phyloP scores from a whole-genome alignment of 2,113 vertebrate genomes.

The Oncorhynchus masou region DNA sequence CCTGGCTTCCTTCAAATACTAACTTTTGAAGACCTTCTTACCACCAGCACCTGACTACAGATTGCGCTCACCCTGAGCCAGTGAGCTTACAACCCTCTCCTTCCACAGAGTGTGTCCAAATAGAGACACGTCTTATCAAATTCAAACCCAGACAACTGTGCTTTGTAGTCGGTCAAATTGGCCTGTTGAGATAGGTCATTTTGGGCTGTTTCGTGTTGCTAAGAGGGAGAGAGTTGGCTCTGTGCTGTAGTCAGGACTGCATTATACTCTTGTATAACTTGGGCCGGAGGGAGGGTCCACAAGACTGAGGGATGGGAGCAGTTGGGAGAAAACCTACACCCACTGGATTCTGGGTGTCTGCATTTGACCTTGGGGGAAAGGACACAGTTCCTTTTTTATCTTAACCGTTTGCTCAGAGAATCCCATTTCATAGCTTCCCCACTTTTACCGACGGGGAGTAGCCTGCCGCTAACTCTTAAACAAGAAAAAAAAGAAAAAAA shows the following conservation, averaged over 20 bases:
- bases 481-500: too few relatives aligned
- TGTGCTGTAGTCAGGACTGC: slow-evolving; percentile 70
- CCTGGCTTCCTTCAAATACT: slow-evolving; percentile 83
- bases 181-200: slow-evolving; percentile 2
- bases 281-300: slow-evolving; percentile 71
- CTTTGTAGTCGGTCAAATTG: not conserved
- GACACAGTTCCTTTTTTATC: not conserved
- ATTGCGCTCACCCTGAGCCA: slow-evolving; percentile 49
- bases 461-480: too few relatives aligned
- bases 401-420: slow-evolving; percentile 40
- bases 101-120: slow-evolving; percentile 15
- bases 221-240: slow-evolving; percentile 62
- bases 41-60: slow-evolving; percentile 72
- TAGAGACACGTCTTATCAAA: not conserved
- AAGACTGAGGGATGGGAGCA: slow-evolving; percentile 55
- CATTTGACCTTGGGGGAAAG: slow-evolving; percentile 9
- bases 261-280: slow-evolving; percentile 53
- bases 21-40: slow-evolving; percentile 93
- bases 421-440: slow-evolving; percentile 65
- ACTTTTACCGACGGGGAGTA: too few relatives aligned
- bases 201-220: slow-evolving; percentile 18
- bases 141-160: too few relatives aligned
- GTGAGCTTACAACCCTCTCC: slow-evolving; percentile 58
- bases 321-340: slow-evolving; percentile 13
- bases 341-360: slow-evolving; percentile 15